phyloP scores from a whole-genome alignment of 2,113 vertebrate species.

The Athene noctua region DNA sequence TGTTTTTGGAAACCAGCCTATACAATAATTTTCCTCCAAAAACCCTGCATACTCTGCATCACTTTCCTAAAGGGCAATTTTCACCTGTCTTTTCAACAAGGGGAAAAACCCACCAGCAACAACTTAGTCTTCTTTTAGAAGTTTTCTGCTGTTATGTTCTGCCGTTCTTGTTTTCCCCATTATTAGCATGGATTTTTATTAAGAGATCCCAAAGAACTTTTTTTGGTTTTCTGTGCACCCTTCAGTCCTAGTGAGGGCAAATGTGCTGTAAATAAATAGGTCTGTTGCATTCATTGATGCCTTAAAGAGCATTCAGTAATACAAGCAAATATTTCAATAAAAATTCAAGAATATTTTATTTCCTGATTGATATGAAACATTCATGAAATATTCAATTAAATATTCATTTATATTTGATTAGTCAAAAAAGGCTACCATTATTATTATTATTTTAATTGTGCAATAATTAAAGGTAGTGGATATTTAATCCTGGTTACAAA shows the following conservation, averaged over 20 bases:
- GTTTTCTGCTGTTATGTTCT: background rate
- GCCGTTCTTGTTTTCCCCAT: background rate
- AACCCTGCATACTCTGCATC: background rate
- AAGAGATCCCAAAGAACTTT: background rate
- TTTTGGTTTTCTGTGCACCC: background rate
- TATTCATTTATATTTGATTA: constrained; percentile 28
- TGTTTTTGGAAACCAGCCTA: background rate
- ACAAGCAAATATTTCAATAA: background rate
- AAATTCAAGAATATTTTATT: constrained; percentile 14
- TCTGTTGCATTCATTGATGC: background rate
- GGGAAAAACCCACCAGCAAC: background rate
- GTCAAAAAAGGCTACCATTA: background rate
- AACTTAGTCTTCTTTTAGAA: background rate
- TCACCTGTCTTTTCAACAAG: background rate
- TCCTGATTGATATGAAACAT: constrained; percentile 16
- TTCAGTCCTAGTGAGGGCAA: background rate
- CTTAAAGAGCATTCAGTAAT: background rate
- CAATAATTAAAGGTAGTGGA: background rate
- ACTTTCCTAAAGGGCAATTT: background rate
- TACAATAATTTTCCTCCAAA: background rate
- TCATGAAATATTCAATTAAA: background rate
- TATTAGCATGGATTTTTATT: constrained; percentile 18
- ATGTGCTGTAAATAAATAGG: background rate
- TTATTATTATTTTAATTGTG: constrained; percentile 16
- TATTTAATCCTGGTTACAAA: background rate